These are phyloP conservation scores for Catagonus wagneri DNA, from an alignment of 2,113 vertebrate genomes.

Conservation along the genomic window DNA sequence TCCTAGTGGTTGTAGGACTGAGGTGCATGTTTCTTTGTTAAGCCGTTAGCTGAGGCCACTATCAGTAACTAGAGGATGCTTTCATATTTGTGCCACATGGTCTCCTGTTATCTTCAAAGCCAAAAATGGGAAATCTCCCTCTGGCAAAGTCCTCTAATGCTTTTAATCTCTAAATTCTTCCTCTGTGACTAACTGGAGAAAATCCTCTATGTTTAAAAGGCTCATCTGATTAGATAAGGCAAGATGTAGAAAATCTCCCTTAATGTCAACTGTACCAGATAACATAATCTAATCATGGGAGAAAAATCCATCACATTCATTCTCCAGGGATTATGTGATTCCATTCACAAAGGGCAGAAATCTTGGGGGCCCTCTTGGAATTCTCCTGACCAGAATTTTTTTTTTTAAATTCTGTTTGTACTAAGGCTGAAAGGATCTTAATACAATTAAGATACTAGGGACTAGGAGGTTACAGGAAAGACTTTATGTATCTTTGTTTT, in stretches of 20 bases:
- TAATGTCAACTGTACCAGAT: background rate
- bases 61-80: background rate
- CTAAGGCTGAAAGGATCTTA: background rate
- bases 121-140: background rate
- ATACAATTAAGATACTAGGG: background rate
- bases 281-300: background rate
- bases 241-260: background rate
- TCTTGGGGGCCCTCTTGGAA: background rate
- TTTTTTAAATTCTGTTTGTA: background rate
- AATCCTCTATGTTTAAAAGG: background rate
- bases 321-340: background rate
- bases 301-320: background rate
- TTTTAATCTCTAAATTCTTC: background rate
- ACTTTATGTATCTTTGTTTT: background rate
- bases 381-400: background rate
- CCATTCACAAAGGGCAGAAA: background rate
- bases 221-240: background rate
- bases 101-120: background rate
- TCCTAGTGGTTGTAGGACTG: background rate
- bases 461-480: background rate
- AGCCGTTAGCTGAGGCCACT: background rate
- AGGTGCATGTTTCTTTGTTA: background rate
- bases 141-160: background rate
- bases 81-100: background rate
- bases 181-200: background rate